phyloP scores from a whole-genome alignment of 1,140 invertebrate genomes.

The Camponotus vicinus region DNA sequence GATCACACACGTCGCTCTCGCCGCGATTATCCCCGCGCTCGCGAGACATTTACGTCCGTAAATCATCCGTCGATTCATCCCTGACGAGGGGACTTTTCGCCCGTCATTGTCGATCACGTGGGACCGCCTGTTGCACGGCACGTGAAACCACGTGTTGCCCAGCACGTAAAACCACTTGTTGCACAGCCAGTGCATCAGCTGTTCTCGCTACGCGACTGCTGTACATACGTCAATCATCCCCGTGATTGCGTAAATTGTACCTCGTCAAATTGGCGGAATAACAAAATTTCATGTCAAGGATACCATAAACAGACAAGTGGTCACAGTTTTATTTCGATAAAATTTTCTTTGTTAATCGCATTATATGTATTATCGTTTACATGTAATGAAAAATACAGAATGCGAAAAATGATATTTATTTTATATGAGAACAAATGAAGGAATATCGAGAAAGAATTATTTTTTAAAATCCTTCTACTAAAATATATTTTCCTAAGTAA shows the following conservation, averaged over 20 bases:
- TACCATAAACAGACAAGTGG: not conserved
- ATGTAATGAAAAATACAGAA: no score
- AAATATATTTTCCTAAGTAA: no score
- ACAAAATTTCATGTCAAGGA: not conserved
- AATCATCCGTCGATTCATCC: not conserved
- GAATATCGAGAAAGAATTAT: no score
- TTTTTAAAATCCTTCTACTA: no score
- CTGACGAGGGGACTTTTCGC: not conserved
- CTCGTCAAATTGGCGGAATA: not conserved
- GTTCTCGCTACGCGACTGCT: not conserved
- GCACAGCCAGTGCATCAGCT: constrained; percentile 27
- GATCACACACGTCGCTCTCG: not conserved
- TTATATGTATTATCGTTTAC: not conserved
- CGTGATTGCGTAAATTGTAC: not conserved
- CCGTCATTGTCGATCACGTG: constrained; percentile 6
- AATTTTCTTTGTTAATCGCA: not conserved
- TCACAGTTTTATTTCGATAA: not conserved
- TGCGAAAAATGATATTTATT: no score
- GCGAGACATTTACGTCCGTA: not conserved
- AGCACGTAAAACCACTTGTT: constrained; percentile 7
- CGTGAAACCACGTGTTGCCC: no score
- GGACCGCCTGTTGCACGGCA: constrained; percentile 8
- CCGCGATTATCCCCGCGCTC: not conserved
- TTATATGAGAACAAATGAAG: no score
- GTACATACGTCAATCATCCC: not conserved